These are phyloP conservation scores for Vidua chalybeata DNA, from an alignment of 2,113 vertebrate genomes.

Conservation along the genomic window DNA sequence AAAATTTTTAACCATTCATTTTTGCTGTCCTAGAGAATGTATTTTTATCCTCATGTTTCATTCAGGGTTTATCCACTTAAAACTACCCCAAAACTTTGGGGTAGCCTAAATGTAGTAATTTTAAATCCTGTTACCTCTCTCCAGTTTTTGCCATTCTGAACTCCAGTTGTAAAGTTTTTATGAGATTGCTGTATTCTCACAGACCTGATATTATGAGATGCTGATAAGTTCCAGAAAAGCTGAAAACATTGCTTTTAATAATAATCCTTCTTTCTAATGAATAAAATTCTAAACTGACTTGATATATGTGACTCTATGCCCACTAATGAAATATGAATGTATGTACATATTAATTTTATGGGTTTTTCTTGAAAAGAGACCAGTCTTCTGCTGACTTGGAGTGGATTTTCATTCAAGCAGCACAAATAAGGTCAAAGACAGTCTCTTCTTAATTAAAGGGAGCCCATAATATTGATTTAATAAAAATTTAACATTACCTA, in stretches of 20 bases:
- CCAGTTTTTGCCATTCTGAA: background rate
- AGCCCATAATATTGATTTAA: conserved; percentile 70
- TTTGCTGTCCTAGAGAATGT: background rate
- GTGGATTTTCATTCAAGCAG: conserved; percentile 33
- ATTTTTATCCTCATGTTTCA: background rate
- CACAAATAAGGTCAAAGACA: conserved; percentile 61
- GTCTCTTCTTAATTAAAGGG: conserved; percentile 73
- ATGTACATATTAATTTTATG: background rate
- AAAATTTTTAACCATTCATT: background rate
- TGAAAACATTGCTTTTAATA: background rate
- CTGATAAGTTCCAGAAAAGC: background rate
- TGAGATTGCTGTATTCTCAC: background rate
- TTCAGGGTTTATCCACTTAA: background rate
- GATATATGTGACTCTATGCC: background rate
- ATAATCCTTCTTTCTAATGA: background rate
- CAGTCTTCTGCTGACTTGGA: conserved; percentile 15
- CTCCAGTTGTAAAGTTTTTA: background rate
- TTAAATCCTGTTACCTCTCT: background rate
- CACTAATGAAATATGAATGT: background rate
- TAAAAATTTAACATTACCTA: conserved; percentile 72
- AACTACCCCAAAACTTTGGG: background rate
- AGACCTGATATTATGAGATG: background rate
- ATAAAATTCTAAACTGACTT: background rate
- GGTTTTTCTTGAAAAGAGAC: background rate
- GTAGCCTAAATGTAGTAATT: background rate